These are phyloP conservation scores for Coreoperca whiteheadi DNA, from an alignment of 2,113 vertebrate genomes.

Conservation along the genomic window DNA sequence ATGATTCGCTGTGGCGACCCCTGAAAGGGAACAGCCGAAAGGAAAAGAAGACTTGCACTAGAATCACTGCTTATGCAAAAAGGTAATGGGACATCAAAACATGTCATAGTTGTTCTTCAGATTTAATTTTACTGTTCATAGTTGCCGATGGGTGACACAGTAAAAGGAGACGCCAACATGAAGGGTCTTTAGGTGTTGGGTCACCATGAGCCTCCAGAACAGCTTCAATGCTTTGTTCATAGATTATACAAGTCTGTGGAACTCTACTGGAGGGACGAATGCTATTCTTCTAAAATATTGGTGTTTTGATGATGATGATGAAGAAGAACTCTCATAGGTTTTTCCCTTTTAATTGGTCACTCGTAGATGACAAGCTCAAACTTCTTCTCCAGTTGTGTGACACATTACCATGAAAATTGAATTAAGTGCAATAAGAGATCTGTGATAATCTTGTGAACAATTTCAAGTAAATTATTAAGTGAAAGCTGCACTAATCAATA, in stretches of 20 bases:
- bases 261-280: too few relatives aligned
- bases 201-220: neutral
- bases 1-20: too few relatives aligned
- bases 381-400: neutral
- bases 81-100: slow-evolving; percentile 26
- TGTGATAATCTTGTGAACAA: too few relatives aligned
- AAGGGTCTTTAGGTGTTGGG: slow-evolving; percentile 6
- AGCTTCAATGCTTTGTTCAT: neutral
- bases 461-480: neutral
- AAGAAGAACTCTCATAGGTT: neutral
- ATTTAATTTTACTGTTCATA: slow-evolving; percentile 9
- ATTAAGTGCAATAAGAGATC: neutral
- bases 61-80: slow-evolving; percentile 16
- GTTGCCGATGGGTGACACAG: slow-evolving; percentile 31
- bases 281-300: neutral
- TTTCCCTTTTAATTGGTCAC: neutral
- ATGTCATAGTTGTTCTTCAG: slow-evolving; percentile 23
- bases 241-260: neutral
- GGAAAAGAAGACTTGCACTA: too few relatives aligned
- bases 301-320: neutral
- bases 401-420: neutral
- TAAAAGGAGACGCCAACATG: slow-evolving; percentile 4
- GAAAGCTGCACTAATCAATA: neutral
- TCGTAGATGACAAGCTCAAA: neutral
- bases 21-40: too few relatives aligned